Evolutionary conservation across 2,797 vertebrate genomes (phyloP), one percentile per base, ranked within the genome.

Genomic region (Falco cherrug): DNA sequence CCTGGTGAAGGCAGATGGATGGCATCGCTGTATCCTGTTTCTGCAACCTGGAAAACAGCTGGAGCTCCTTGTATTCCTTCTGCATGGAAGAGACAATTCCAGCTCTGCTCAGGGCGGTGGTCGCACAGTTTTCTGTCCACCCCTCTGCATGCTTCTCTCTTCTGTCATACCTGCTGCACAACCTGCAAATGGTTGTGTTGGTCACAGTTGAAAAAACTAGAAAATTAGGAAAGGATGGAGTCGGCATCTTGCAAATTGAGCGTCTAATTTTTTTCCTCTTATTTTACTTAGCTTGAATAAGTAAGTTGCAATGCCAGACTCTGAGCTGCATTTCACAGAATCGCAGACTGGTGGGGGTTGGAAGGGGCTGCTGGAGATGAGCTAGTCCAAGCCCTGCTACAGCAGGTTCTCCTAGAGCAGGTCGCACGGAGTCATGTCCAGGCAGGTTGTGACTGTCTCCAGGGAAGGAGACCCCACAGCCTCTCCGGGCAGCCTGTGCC

Each of bases 71-170:
- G 22, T 61, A 51, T 45, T 24, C 4, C 28, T 87, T 59, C 70
- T 82, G 43, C 3, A 1, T 25, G 59, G 26, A 39, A 56, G 33
- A 48, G 67, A 73, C 63, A 76, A 22, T 50, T 68, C 61, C 5
- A 10, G 70, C 75, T 75, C 79, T 84, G 60, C 67, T 53, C 2
- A 1, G 75, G 33, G 48, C 5, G 2, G 69, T 8, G 11, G 24
- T 29, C 16, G 5, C 3, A 0, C 64, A 31, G 41, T 41, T 73
- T 31, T 18, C 59, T 83, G 24, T 48, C 15, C 13, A 26, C 13
- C 7, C 39, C 39, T 54, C 22, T 67, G 21, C 2, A 2, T 59
- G 48, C 33, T 26, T 9, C 14, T 37, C 6, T 1, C 0, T 64
- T 70, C 76, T 83, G 31, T 56, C 29, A 17, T 16, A 53, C 43